Base-by-base conservation (phyloP, 2,797 vertebrate species). In the Paguma larvata region DNA sequence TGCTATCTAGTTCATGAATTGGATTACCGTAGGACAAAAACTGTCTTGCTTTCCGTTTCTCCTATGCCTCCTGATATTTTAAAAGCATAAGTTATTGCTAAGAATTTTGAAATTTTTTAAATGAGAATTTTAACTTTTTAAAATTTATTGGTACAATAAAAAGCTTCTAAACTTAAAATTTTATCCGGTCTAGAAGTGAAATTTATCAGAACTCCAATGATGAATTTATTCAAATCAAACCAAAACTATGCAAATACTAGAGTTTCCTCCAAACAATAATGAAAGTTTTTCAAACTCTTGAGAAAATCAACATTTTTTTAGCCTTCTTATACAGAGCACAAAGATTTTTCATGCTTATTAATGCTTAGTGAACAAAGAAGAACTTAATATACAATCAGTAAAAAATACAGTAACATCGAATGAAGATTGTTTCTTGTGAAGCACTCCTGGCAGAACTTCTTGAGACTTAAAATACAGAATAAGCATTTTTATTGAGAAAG, bases 101-200 rank as follows among this genome's bases (percentile, higher is more conserved):
- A 38, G 18, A 90, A 90, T 16, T 86, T 79, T 53, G 68, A 32
- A 79, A 68, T 23, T 63, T 59, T 65, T 38, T 30, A 92, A 94
- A 67, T 77, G 25, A 78, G 11, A 92, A 90, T 82, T 65, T 85
- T 63, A 41, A 48, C 78, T 75, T 41, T n/a, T 51, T n/a, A 6
- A 32, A 32, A 23, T 13, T 10, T 53, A 34, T 87, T 95, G 19
- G 19, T n/a, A n/a, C n/a, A n/a, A n/a, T n/a, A n/a, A n/a, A n/a
- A n/a, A n/a, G 1, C 32, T 93, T 83, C 46, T 91, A 87, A 89
- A 79, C 77, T 85, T 82, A 88, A 93, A 95, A n/a, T 79, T 93
- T 18, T 38, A 46, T 80, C 51, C 25, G 15, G 7, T 84, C 23
- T 75, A 85, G 9, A 92, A 82, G 21, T 84, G 10, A 93, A 85